These are phyloP conservation scores for Microcebus murinus DNA, from an alignment of 2,113 vertebrate genomes.

Conservation along the genomic window DNA sequence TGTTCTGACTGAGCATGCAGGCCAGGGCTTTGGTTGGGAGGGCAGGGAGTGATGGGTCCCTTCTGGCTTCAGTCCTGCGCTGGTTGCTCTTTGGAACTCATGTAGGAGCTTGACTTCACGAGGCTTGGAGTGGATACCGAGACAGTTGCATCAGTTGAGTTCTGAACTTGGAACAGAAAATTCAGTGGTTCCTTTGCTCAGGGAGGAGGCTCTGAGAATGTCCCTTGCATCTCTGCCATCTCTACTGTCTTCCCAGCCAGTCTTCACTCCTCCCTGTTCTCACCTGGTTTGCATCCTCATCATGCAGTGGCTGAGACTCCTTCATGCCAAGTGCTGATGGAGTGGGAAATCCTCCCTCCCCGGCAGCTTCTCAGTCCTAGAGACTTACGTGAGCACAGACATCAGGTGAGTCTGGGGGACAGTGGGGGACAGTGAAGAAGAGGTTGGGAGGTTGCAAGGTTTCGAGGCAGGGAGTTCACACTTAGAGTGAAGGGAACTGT, in stretches of 20 bases:
- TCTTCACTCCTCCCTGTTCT: background rate
- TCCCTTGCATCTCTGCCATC: background rate
- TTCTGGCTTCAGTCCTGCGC: background rate
- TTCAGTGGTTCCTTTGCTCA: background rate
- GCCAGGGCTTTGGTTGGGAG: background rate
- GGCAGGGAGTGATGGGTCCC: background rate
- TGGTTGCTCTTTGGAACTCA: background rate
- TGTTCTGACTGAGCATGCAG: background rate
- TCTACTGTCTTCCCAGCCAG: background rate
- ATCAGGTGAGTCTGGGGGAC: background rate
- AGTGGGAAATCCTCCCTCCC: no score
- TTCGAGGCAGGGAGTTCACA: background rate
- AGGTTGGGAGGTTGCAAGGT: background rate
- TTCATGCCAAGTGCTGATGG: background rate
- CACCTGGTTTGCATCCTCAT: background rate
- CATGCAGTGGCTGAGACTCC: background rate
- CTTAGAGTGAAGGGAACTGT: background rate
- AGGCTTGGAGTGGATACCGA: background rate
- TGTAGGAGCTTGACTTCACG: background rate
- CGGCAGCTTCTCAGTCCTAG: background rate
- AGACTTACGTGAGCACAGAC: accelerated
- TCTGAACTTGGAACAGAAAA: background rate
- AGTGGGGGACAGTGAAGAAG: background rate
- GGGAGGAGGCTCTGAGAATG: background rate
- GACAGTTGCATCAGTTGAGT: background rate